Evolutionary conservation across 2,113 vertebrate genomes (phyloP), one percentile per base, ranked within the genome.

Genomic region (Sturnira hondurensis): DNA sequence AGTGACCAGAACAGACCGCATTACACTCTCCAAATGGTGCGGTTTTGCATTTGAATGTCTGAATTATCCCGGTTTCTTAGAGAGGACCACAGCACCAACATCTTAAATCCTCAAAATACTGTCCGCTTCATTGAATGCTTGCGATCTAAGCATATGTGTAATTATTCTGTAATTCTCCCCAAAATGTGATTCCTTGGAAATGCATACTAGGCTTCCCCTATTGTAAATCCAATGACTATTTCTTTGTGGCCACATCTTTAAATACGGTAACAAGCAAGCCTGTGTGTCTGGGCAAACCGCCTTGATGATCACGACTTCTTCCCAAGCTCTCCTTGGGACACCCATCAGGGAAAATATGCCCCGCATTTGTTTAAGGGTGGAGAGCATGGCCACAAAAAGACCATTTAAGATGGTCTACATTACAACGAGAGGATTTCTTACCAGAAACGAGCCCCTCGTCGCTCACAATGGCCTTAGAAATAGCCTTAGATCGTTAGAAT

Each of bases 61-160:
- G 98, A 99, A 98, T 98, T 98, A 99, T 98, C 98, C 98, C 96
- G 97, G 98, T 99, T 99, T 98, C 99, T 99, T 99, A 98, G 99
- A 99, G 98, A 99, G 99, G 97, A 98, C 98, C 98, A 98, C 98
- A 98, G 98, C 98, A 98, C 98, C 98, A 99, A 99, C 99, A 99
- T 99, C 98, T 99, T 99, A 99, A 99, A 99, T 99, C 99, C 99
- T 98, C 98, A 98, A 99, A 99, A 99, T 99, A 99, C 99, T 99
- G 99, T 99, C 98, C 98, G 98, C 98, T 98, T 98, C 98, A 98
- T 98, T 99, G 99, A 99, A 99, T 98, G 98, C 98, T 98, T 93
- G 95, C 98, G 99, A 99, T 99, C 99, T 98, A 98, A 98, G 99
- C 99, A 99, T 99, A 99, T 99, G 99, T 99, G 99, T 99, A 98